A percentile compares a stretch with the other conserved stretches of the same genome.
Conservation (phyloP, 2,888 invertebrate species). For the Philaethria dido region DNA sequence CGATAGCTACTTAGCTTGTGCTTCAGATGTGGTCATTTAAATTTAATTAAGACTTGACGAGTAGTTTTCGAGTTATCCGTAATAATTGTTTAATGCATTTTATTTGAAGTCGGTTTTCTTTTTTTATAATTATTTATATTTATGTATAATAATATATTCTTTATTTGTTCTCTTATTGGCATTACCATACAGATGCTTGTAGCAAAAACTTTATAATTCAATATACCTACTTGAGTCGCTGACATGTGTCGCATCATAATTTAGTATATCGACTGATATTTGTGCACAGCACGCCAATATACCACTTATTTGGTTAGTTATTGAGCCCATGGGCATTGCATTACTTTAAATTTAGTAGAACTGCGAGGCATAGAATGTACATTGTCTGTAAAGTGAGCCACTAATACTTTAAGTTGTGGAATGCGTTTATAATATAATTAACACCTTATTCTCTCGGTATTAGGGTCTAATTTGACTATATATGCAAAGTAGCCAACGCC, state of each 20-base stretch:
- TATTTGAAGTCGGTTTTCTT: too few relatives aligned
- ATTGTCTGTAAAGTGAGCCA: constrained; percentile 62
- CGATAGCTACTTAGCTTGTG: too few relatives aligned
- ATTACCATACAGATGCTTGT: constrained; percentile 40
- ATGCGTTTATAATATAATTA: constrained; percentile 50
- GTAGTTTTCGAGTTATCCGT: too few relatives aligned
- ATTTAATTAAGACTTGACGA: too few relatives aligned
- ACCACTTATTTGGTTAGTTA: constrained; percentile 27
- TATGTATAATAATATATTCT: neutral
- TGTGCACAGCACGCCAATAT: constrained; percentile 30
- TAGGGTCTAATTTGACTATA: constrained; percentile 43
- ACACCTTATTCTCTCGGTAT: constrained; percentile 47
- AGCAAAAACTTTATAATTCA: constrained; percentile 43
- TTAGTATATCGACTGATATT: constrained; percentile 28
- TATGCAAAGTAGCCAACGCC: constrained; percentile 38
- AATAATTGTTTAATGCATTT: too few relatives aligned
- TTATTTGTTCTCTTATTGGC: neutral
- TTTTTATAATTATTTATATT: neutral
- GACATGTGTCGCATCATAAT: constrained; percentile 42
- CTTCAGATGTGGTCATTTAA: too few relatives aligned
- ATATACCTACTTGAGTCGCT: constrained; percentile 28
- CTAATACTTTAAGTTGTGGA: constrained; percentile 45
- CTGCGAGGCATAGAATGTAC: constrained; percentile 62
- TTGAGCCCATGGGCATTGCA: constrained; percentile 34
- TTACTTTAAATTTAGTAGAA: constrained; percentile 32